Conservation (phyloP, 2,888 invertebrate genomes). For the Epistrophe grossulariae region DNA sequence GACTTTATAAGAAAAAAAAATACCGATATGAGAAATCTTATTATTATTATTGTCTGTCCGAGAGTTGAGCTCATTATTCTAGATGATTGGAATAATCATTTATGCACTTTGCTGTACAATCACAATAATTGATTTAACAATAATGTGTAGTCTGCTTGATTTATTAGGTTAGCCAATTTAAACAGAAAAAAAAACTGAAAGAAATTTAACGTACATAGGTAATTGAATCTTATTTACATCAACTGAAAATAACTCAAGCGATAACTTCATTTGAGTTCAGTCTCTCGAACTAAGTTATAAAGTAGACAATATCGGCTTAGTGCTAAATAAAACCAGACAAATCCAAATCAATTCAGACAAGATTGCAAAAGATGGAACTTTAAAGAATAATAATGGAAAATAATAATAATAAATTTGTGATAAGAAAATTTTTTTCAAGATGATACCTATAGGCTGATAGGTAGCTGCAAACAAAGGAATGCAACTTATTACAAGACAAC, state of each 20-base stretch:
- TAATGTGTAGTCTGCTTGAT: conserved; percentile 31
- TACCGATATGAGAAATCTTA: conserved; percentile 27
- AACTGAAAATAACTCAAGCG: conserved; percentile 28
- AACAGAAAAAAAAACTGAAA: conserved; percentile 10
- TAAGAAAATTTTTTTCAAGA: conserved; percentile 11
- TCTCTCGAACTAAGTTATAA: conserved; percentile 23
- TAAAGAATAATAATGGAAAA: too few species aligned
- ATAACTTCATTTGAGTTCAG: conserved; percentile 37
- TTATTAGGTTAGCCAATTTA: conserved; percentile 40
- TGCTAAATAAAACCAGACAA: conserved; percentile 55
- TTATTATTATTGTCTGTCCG: conserved; percentile 34
- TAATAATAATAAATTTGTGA: conserved; percentile 12
- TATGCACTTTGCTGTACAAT: conserved; percentile 28
- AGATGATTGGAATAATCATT: conserved; percentile 26
- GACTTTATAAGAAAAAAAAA: conserved; percentile 28
- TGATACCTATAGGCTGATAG: not conserved
- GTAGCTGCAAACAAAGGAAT: conserved; percentile 13
- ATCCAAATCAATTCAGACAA: conserved; percentile 34
- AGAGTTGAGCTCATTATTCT: conserved; percentile 33
- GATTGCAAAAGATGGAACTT: not conserved
- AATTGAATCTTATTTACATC: conserved; percentile 46
- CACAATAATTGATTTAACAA: conserved; percentile 30
- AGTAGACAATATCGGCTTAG: conserved; percentile 32
- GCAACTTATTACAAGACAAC: not conserved
- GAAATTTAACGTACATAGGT: not conserved